These are phyloP conservation scores for Aldabrachelys gigantea DNA, from an alignment of 2,113 vertebrate species.

Conservation along the genomic window DNA sequence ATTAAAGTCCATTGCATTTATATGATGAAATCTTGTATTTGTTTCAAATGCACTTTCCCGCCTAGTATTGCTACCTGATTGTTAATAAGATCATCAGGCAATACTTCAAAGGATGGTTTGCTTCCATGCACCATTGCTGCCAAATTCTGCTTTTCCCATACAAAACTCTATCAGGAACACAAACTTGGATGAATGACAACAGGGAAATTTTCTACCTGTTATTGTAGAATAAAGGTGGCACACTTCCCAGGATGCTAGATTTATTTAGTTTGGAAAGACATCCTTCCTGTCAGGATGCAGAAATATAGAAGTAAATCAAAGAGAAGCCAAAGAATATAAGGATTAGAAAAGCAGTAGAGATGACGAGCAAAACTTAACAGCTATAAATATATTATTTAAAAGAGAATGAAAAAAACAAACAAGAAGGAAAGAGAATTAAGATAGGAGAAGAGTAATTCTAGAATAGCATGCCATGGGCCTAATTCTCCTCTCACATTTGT, in stretches of 20 bases:
- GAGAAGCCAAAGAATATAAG: background rate
- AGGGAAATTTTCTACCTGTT: background rate
- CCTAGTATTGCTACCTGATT: background rate
- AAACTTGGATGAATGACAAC: background rate
- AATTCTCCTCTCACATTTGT: background rate
- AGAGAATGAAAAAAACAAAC: background rate
- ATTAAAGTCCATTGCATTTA: background rate
- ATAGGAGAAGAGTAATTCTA: background rate
- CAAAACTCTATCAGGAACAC: background rate
- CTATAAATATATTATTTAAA: background rate
- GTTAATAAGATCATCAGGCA: background rate
- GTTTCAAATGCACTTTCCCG: background rate
- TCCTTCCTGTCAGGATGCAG: constrained; percentile 12
- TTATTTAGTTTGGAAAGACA: background rate
- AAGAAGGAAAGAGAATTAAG: background rate
- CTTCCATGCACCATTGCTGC: background rate
- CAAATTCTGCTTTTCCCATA: background rate
- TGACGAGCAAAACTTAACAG: fast-evolving
- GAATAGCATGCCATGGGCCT: background rate
- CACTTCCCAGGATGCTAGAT: background rate
- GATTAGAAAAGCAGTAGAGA: background rate
- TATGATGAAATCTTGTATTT: background rate
- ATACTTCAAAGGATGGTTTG: background rate
- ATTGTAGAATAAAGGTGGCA: background rate
- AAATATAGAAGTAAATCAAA: background rate